Conservation (phyloP, 2,888 invertebrate species). For the Tineola bisselliella region DNA sequence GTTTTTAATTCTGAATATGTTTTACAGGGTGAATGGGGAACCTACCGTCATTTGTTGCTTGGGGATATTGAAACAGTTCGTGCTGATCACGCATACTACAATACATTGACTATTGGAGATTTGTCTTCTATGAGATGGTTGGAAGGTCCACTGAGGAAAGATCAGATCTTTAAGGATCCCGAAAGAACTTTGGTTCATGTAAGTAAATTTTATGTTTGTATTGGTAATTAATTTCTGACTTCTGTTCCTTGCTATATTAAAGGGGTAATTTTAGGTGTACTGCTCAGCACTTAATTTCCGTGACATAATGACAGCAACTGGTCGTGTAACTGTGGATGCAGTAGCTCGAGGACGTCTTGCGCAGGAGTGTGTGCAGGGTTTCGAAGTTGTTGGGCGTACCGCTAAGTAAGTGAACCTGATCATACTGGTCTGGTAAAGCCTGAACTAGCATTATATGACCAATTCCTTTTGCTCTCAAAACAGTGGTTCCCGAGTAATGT, state of each 20-base stretch:
- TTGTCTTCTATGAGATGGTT: conserved; percentile 83
- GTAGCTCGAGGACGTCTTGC: conserved; percentile 73
- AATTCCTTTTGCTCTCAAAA: conserved; percentile 16
- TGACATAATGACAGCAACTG: conserved; percentile 94
- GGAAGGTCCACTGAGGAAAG: conserved; percentile 68
- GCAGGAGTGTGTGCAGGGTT: conserved; percentile 74
- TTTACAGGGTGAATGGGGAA: conserved; percentile 73
- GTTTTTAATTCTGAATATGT: conserved; percentile 20
- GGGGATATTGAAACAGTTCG: conserved; percentile 51
- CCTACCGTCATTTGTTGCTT: conserved; percentile 83
- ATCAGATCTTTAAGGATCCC: conserved; percentile 34
- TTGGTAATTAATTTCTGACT: too few species aligned
- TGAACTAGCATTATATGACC: too few species aligned
- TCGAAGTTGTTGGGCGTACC: conserved; percentile 73
- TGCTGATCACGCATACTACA: conserved; percentile 78
- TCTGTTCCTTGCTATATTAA: too few species aligned
- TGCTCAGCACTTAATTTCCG: conserved; percentile 91
- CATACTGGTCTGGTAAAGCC: too few species aligned
- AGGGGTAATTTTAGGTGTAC: conserved; percentile 71
- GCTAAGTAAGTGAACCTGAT: conserved; percentile 39
- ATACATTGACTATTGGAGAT: conserved; percentile 83
- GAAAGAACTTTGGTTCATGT: conserved; percentile 42
- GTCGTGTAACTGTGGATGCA: conserved; percentile 85
- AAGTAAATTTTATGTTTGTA: too few species aligned
- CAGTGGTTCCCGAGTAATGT: conserved; percentile 73